Conservation (phyloP, 2,888 invertebrate genomes). For the Baccha elongata region DNA sequence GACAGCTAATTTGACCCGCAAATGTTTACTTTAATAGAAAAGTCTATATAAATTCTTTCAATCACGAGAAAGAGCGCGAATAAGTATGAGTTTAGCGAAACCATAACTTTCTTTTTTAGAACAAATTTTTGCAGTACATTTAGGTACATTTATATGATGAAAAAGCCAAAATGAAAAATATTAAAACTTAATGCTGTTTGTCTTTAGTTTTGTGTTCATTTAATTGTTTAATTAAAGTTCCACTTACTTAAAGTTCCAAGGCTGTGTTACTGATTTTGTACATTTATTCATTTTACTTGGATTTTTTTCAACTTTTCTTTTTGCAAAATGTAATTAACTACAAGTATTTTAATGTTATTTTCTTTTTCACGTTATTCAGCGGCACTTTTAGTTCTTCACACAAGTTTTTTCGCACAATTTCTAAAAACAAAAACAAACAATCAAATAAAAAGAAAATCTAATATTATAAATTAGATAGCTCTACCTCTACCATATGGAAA, state of each 20-base stretch:
- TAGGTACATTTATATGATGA: background rate
- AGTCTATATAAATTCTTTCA: background rate
- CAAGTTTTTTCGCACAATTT: conserved; percentile 18
- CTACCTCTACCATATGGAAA: conserved; percentile 15
- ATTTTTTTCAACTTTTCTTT: background rate
- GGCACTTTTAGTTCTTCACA: conserved; percentile 31
- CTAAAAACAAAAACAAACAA: background rate
- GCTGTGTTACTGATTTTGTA: conserved; percentile 45
- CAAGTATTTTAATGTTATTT: background rate
- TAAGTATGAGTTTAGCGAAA: background rate
- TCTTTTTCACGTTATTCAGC: conserved; percentile 9
- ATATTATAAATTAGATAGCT: background rate
- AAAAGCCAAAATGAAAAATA: conserved; percentile 17
- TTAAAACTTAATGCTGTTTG: background rate
- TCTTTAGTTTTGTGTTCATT: conserved; percentile 1
- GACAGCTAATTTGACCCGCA: no score
- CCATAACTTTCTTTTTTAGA: background rate
- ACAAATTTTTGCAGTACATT: no score
- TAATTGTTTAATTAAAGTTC: background rate
- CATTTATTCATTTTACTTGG: conserved; percentile 59
- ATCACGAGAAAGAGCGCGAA: background rate
- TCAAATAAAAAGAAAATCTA: background rate
- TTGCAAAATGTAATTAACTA: no score
- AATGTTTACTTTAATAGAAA: background rate
- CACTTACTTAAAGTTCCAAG: conserved; percentile 72